Evolutionary conservation across 2,888 invertebrate genomes (phyloP), one percentile per base, ranked within the genome.

Genomic region (Formica aserva): DNA sequence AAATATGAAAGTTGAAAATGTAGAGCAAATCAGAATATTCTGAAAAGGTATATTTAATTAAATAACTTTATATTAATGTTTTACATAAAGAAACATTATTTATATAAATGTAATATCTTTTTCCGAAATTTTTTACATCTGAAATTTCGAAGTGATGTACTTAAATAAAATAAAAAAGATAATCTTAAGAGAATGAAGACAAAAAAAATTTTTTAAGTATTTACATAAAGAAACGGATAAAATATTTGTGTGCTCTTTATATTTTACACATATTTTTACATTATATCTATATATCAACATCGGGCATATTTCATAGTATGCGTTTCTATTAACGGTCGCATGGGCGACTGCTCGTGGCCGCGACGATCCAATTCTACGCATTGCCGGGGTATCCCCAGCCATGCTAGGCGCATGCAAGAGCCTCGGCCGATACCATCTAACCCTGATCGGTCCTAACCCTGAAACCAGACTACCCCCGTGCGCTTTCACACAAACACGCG

Each of bases 361-460:
- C 77, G 41, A 15, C 41, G 57, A 32, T 71, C 78, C 78, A 78
- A 78, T 78, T 32, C 72, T 71, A 78, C 72, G 78, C 78, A 78
- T 71, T 78, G 72, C 72, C 60, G 32, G 45, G 60, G 71, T 71
- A 78, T 78, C 60, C 78, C 71, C 45, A 35, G 78, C 60, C 78
- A n/a, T n/a, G n/a, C n/a, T n/a, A 48, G 26, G 60, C 72, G 78
- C 78, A 35, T 80, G 78, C 78, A 80, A 80, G 18, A 60, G 72
- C 60, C 18, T 72, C 60, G 60, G 60, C 72, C 72, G 78, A 80
- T 80, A 80, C 45, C 45, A 80, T 80, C 78, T 80, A 80, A 80
- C 78, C 78, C 78, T 80, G 78, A 80, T 80, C 78, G 78, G 78
- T 80, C 45, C 72, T 80, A 80, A 80, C 78, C 72, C 78, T 80